Percentiles rank a stretch among this genome's conserved stretches.
Evolutionary conservation across 1,140 invertebrate genomes (phyloP).

Genomic region (Parapsyche elsis): DNA sequence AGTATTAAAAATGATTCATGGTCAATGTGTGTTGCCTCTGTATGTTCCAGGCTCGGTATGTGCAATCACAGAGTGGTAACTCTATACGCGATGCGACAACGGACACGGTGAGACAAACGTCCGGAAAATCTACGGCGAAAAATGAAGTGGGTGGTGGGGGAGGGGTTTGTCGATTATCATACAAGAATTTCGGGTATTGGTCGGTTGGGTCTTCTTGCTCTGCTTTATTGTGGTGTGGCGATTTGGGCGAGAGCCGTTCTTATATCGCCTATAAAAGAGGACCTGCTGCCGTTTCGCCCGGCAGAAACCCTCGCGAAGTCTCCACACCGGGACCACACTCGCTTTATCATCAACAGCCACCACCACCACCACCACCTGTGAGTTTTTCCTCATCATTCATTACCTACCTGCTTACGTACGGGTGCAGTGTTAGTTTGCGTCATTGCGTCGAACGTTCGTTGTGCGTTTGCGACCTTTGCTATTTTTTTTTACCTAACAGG

Average conservation of each 20-base stretch:
- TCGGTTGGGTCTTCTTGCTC: neutral
- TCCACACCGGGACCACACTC: constrained; percentile 35
- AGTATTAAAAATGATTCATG: no score
- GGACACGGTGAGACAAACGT: neutral
- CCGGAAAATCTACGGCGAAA: no score
- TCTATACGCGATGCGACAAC: neutral
- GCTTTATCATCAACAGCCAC: neutral
- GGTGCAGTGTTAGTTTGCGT: no score
- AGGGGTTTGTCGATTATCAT: no score
- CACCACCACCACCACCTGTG: no score
- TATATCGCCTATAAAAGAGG: constrained; percentile 47
- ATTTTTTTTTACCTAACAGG: no score
- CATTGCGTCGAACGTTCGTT: neutral
- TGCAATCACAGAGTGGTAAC: no score
- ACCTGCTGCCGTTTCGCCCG: constrained; percentile 35
- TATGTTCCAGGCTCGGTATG: no score
- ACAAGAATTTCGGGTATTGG: neutral
- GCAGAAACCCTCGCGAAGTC: constrained; percentile 46
- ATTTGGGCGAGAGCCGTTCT: constrained; percentile 39
- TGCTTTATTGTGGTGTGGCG: neutral
- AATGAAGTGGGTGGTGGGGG: no score
- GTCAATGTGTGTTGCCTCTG: no score
- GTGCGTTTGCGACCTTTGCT: constrained; percentile 3
- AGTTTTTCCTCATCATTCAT: no score
- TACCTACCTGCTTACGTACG: no score